Base-by-base conservation (phyloP, 1,140 invertebrate genomes). In the Hesperophylax magnus region DNA sequence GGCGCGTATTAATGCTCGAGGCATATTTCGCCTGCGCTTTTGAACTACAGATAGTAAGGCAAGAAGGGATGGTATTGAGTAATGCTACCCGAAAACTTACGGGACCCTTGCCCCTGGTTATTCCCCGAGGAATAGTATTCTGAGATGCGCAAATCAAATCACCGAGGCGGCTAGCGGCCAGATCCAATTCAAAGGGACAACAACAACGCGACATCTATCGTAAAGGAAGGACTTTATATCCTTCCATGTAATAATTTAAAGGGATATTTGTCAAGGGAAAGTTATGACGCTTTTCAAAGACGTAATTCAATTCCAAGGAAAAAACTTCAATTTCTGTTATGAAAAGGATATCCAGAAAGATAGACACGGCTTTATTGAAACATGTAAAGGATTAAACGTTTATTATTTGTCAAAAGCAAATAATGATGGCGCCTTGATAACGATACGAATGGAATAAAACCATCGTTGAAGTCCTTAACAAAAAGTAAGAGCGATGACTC, bases 141-240 rank as follows among this genome's bases (percentile, higher is more conserved):
- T 8, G 58, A 61, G 58, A 20, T 47, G 74, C 31, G 54, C 52
- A 77, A 77, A 77, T 77, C 74, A 77, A 77, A 77, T 77, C 74
- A 77, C 31, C n/a, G n/a, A 52, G 67, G 67, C 67, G 67, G 39
- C 39, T 53, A 27, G 67, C 31, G 67, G 31, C 34, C 67, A 52
- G 31, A 20, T 71, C 39, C 67, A 71, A 71, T 71, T 71, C 67
- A 47, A 52, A 47, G 39, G 65, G 67, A 71, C 67, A 71, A 71
- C 39, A 71, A 71, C 39, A 71, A 71, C 67, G 14, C n/a, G 67
- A 71, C 65, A 69, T 34, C 31, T 34, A 20, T 71, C 22, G 31
- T 20, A 47, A 47, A 52, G 31, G 34, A 18, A 47, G n/a, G n/a
- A 52, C 18, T 7, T 52, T 18, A 71, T 47, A 71, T 9, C 67